Percentiles rank a stretch among this genome's conserved stretches.
Evolutionary conservation across 2,797 vertebrate genomes (phyloP).

Genomic region (Helarctos malayanus): DNA sequence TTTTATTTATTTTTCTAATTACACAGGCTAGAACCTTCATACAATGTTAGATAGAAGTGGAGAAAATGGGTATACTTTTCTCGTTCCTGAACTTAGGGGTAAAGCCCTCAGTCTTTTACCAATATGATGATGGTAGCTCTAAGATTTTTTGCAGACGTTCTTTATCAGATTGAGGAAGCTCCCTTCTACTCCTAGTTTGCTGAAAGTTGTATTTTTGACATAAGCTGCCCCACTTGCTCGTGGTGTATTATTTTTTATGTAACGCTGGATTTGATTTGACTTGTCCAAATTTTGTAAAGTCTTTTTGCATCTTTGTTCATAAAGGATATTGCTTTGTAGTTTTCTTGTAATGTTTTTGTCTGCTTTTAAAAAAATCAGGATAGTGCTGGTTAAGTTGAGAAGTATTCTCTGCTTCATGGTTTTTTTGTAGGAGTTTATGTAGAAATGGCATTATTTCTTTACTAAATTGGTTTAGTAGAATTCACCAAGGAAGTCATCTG

Average conservation of each 20-base stretch:
- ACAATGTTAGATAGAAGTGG: not conserved
- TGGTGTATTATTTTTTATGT: not conserved
- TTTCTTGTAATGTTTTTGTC: not conserved
- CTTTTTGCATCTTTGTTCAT: not conserved
- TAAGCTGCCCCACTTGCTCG: not conserved
- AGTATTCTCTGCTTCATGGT: not conserved
- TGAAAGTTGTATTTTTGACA: not conserved
- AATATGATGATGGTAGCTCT: not conserved
- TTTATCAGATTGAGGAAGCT: not conserved
- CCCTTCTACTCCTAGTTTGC: not conserved
- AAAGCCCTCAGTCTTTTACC: not conserved
- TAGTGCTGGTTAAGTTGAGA: not conserved
- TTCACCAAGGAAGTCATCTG: not conserved
- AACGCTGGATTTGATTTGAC: not conserved
- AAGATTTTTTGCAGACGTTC: not conserved
- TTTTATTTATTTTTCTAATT: not conserved
- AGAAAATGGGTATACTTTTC: not conserved
- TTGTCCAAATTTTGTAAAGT: not conserved
- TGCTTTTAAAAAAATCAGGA: not conserved
- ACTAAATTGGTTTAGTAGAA: not conserved
- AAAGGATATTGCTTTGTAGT: not conserved
- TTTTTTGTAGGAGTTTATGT: not conserved
- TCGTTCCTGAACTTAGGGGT: not conserved
- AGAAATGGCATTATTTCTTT: not conserved
- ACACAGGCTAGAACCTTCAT: not conserved